Conservation (phyloP, 1,140 invertebrate genomes). For the Drosophila prosaltans region DNA sequence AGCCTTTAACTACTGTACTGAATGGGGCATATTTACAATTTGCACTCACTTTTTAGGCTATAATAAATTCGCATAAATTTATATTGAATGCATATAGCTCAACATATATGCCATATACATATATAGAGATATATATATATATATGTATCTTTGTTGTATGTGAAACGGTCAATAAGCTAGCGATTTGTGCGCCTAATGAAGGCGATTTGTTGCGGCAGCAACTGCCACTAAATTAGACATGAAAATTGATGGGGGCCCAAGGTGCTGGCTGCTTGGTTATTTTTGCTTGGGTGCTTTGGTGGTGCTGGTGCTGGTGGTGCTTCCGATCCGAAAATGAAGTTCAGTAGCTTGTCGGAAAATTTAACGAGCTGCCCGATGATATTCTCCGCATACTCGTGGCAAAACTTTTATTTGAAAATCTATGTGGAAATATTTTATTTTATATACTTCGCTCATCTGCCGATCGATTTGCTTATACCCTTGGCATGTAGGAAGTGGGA, state of each 20-base stretch:
- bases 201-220: slow-evolving; percentile 72
- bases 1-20: slow-evolving; percentile 72
- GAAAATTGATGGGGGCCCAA: slow-evolving; percentile 52
- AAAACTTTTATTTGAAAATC: slow-evolving; percentile 54
- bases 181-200: slow-evolving; percentile 78
- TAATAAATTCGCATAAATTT: slow-evolving; percentile 71
- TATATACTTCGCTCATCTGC: slow-evolving; percentile 70
- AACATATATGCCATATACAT: not conserved
- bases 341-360: slow-evolving; percentile 19
- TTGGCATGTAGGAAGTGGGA: not conserved
- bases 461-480: slow-evolving; percentile 16
- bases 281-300: not conserved
- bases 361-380: slow-evolving; percentile 67
- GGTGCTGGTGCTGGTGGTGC: not conserved
- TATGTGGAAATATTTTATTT: slow-evolving; percentile 79
- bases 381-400: slow-evolving; percentile 30
- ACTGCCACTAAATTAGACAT: slow-evolving; percentile 69
- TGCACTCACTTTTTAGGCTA: slow-evolving; percentile 53
- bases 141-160: slow-evolving; percentile 6
- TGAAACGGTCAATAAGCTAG: slow-evolving; percentile 64
- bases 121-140: not conserved
- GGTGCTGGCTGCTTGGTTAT: not conserved
- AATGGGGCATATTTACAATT: slow-evolving; percentile 71
- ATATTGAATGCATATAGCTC: slow-evolving; percentile 33
- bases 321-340: slow-evolving; percentile 9